Percentiles rank a stretch among this genome's conserved stretches.
phyloP scores from a whole-genome alignment of 2,113 vertebrate genomes.

The Aphyosemion australe region DNA sequence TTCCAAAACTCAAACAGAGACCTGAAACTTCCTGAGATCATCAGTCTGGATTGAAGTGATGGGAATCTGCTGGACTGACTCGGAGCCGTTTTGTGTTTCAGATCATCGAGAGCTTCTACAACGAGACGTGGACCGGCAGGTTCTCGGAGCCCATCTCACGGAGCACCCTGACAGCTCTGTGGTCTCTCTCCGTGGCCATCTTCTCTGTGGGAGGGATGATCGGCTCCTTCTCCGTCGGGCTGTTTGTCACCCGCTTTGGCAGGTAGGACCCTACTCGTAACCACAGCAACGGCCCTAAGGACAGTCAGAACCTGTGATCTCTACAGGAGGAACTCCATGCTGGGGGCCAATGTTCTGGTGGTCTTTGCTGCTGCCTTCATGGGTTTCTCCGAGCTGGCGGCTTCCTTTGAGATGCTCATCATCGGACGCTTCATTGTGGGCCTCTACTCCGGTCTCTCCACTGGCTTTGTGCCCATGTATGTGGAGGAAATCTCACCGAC shows the following conservation, averaged over 20 bases:
- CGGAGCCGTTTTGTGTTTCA: constrained; percentile 48
- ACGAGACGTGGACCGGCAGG: constrained; percentile 86
- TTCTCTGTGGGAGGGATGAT: constrained; percentile 95
- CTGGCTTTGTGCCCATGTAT: constrained; percentile 95
- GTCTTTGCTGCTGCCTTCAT: constrained; percentile 87
- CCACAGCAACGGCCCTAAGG: neutral
- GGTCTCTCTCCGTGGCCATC: constrained; percentile 94
- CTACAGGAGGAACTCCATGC: constrained; percentile 92
- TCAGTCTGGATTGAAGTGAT: too few relatives aligned
- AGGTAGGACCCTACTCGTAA: constrained; percentile 73
- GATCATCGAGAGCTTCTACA: constrained; percentile 93
- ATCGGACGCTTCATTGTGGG: constrained; percentile 91
- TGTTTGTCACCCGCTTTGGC: constrained; percentile 93
- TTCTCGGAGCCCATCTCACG: constrained; percentile 79
- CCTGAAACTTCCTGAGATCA: too few relatives aligned
- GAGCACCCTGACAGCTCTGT: constrained; percentile 84
- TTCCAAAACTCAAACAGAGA: too few relatives aligned
- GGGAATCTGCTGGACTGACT: neutral
- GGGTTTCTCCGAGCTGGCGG: constrained; percentile 92
- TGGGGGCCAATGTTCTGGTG: constrained; percentile 87
- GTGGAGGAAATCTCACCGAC: constrained; percentile 94
- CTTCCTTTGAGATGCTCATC: constrained; percentile 95
- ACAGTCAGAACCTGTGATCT: neutral
- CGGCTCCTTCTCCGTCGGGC: constrained; percentile 90
- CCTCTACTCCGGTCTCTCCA: constrained; percentile 91